Percentiles rank a stretch among this genome's conserved stretches.
Conservation (phyloP, 2,113 vertebrate species). For the Oreochromis spilurus region DNA sequence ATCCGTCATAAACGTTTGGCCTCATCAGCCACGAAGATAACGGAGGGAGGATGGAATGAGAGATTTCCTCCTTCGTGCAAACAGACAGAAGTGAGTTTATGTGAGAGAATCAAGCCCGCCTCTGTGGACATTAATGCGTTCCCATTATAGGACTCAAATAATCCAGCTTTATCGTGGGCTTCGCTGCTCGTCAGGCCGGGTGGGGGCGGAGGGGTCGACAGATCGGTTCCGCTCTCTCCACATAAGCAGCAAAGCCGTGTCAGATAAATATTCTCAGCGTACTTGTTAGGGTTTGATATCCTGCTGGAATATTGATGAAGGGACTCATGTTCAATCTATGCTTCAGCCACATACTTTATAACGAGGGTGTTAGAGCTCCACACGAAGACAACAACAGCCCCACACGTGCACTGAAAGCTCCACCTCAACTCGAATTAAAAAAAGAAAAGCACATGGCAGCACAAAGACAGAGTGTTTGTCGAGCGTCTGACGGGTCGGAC, state of each 20-base stretch:
- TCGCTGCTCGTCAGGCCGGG: slow-evolving; percentile 25
- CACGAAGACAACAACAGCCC: background rate
- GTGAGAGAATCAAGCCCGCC: slow-evolving; percentile 17
- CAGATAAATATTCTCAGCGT: slow-evolving; percentile 39
- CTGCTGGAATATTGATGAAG: slow-evolving; percentile 61
- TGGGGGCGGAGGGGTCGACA: background rate
- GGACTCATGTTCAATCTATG: slow-evolving; percentile 41
- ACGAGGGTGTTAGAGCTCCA: background rate
- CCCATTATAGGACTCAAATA: slow-evolving; percentile 34
- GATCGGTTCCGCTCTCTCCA: slow-evolving; percentile 19
- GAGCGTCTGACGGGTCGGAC: slow-evolving; percentile 56
- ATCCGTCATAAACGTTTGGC: slow-evolving; percentile 77
- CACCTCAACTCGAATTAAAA: background rate
- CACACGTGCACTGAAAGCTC: background rate
- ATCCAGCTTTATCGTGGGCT: slow-evolving; percentile 35
- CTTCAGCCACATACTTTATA: slow-evolving; percentile 7
- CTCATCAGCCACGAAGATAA: slow-evolving; percentile 69
- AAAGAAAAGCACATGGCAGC: background rate
- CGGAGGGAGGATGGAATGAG: background rate
- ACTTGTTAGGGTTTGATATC: slow-evolving; percentile 40
- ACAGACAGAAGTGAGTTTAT: slow-evolving; percentile 48
- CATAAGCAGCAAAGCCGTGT: slow-evolving; percentile 11
- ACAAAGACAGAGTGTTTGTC: background rate
- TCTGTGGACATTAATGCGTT: slow-evolving; percentile 15
- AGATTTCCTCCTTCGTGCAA: slow-evolving; percentile 29